A percentile compares a stretch with the other conserved stretches of the same genome.
phyloP scores from a whole-genome alignment of 2,797 vertebrate species.

The Arctocebus calabarensis region DNA sequence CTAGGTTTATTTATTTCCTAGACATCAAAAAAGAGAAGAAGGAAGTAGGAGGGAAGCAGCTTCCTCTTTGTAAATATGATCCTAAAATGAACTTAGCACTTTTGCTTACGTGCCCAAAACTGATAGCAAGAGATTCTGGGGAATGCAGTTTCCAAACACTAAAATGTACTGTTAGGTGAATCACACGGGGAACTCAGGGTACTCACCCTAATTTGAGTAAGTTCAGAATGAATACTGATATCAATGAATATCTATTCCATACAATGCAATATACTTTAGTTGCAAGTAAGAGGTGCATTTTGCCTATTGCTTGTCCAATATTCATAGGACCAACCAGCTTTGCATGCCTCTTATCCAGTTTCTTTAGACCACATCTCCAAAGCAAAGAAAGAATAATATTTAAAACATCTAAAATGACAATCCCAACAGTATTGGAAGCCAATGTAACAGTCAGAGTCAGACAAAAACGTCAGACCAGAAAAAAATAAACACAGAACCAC shows the following conservation, averaged over 20 bases:
- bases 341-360: background rate
- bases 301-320: background rate
- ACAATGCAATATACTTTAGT: background rate
- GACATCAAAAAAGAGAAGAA: constrained; percentile 6
- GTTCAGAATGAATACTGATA: background rate
- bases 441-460: background rate
- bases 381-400: background rate
- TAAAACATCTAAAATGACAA: background rate
- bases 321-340: background rate
- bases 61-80: background rate
- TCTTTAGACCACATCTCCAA: background rate
- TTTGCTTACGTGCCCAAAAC: background rate
- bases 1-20: background rate
- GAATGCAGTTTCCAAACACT: background rate
- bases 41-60: background rate
- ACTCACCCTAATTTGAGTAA: background rate
- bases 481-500: background rate
- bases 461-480: background rate
- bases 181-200: background rate
- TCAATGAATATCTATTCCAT: background rate
- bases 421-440: background rate
- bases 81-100: background rate
- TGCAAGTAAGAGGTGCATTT: background rate
- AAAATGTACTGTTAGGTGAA: background rate
- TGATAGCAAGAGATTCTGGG: background rate